phyloP scores from a whole-genome alignment of 2,888 invertebrate species.

The Drosophila mercatorum region DNA sequence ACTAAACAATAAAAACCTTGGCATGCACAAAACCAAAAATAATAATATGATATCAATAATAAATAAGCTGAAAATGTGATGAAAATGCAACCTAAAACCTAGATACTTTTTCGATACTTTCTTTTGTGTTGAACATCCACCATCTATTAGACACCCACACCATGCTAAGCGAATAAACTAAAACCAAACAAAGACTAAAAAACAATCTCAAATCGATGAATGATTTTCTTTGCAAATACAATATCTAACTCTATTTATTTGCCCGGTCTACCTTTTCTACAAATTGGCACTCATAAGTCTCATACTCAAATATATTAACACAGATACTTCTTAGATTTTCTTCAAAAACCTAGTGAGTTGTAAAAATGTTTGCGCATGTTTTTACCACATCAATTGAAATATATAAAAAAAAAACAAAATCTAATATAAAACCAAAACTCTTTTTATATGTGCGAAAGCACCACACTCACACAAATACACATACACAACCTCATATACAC shows the following conservation, averaged over 20 bases:
- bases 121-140: conserved; percentile 32
- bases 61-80: conserved; percentile 33
- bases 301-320: conserved; percentile 35
- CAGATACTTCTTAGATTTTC: conserved; percentile 63
- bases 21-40: conserved; percentile 44
- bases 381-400: conserved; percentile 55
- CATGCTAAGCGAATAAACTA: conserved; percentile 2
- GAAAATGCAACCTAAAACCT: conserved; percentile 28
- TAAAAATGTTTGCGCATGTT: conserved; percentile 75
- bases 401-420: conserved; percentile 5
- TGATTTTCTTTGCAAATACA: conserved; percentile 8
- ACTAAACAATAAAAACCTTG: conserved; percentile 16
- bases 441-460: conserved; percentile 49
- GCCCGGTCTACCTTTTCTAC: conserved; percentile 45
- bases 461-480: background rate
- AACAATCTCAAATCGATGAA: conserved; percentile 13
- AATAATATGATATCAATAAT: conserved; percentile 16
- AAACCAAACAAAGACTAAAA: background rate
- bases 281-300: conserved; percentile 62
- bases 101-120: conserved; percentile 17
- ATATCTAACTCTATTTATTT: conserved; percentile 36
- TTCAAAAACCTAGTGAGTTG: conserved; percentile 67
- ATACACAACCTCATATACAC: background rate
- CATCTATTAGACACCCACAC: conserved; percentile 24
- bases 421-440: conserved; percentile 5